Base-by-base conservation (phyloP, 2,113 vertebrate species). In the Dicaeum eximium region DNA sequence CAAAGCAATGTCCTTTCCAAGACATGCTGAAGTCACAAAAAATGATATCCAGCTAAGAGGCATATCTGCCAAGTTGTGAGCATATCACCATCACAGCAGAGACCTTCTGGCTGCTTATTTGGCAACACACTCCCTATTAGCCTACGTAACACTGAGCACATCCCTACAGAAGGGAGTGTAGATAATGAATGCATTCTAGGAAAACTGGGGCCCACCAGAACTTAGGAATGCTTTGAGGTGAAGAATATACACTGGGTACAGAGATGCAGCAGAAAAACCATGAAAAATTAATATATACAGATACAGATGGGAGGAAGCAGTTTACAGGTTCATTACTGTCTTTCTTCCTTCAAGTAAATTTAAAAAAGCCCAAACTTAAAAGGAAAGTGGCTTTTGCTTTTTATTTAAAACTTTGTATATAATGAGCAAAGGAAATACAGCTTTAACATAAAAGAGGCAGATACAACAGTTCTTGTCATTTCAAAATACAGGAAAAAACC, bases 301-400 rank as follows among this genome's bases (percentile, higher is more conserved):
- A 50, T 28, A 42, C 8, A 33, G 12, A 45, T 5, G 15, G 10
- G 3, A 85, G 10, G 30, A 40, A 73, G 48, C 10, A 53, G 3
- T 50, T 62, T 22, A 22, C 17, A 27, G 23, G 6, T 48, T 90
- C 88, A 33, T 61, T 48, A 48, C 3, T 27, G 20, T 42, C 23
- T 30, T 78, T 38, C 13, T 28, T 61, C 20, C 19, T 51, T 12
- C 31, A 45, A 67, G 6, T 27, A 61, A 31, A n/a, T 50, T 37
- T 8, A 2, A n/a, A 66, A n/a, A 25, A 12, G 0, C 1, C 9
- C 28, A 61, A 38, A 35, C 4, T 23, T 35, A 31, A 0, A 58
- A 12, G 9, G 8, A 33, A 71, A 35, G 17, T 18, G 11, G 0
- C 4, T 25, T 42, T 47, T 66, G 9, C 17, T 31, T 92, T 64